phyloP scores from a whole-genome alignment of 2,797 vertebrate genomes.

The Pogonophryne albipinna region DNA sequence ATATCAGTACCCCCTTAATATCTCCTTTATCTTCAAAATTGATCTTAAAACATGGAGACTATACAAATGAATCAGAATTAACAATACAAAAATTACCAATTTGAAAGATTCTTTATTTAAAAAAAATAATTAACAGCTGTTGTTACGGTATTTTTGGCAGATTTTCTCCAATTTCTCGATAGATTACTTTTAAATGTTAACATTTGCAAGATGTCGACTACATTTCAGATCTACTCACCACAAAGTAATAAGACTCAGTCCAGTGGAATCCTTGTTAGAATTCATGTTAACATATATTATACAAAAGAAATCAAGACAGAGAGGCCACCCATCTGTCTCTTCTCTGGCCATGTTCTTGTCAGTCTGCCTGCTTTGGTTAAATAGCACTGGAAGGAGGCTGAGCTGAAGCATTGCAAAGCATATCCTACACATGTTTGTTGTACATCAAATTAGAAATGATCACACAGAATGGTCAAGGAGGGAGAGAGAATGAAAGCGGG shows the following conservation, averaged over 20 bases:
- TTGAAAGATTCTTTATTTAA: constrained; percentile 26
- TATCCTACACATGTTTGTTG: constrained; percentile 74
- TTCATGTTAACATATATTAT: constrained; percentile 70
- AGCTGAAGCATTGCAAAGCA: constrained; percentile 46
- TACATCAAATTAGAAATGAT: constrained; percentile 76
- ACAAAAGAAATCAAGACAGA: constrained; percentile 73
- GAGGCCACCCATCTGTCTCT: constrained; percentile 55
- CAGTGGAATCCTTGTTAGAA: constrained; percentile 65
- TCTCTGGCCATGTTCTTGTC: constrained; percentile 55
- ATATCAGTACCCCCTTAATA: neutral
- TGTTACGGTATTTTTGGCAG: constrained; percentile 56
- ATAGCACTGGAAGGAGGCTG: constrained; percentile 42
- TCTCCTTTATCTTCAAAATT: neutral
- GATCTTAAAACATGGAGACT: neutral
- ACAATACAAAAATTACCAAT: constrained; percentile 5
- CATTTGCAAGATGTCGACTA: constrained; percentile 66
- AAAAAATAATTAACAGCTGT: constrained; percentile 55
- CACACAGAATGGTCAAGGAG: constrained; percentile 63
- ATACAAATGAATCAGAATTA: neutral
- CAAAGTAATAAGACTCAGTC: constrained; percentile 70
- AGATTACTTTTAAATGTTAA: constrained; percentile 69
- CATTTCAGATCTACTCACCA: constrained; percentile 61
- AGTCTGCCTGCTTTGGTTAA: constrained; percentile 64
- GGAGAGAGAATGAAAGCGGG: constrained; percentile 38
- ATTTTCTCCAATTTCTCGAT: constrained; percentile 58